Evolutionary conservation across 2,888 invertebrate species (phyloP).

Genomic region (Cephus runcator): DNA sequence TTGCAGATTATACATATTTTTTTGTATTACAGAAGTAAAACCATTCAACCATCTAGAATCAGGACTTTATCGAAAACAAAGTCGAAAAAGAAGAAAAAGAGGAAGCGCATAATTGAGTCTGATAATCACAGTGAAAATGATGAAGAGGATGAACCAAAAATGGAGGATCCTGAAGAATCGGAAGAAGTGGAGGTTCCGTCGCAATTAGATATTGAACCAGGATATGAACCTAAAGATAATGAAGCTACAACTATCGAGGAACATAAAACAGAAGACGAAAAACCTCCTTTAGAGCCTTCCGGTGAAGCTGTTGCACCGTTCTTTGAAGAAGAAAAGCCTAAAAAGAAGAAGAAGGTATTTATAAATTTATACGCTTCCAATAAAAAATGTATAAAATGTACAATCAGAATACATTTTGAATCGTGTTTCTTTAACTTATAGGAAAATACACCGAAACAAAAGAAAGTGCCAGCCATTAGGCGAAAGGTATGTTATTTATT

Average conservation of each 20-base stretch:
- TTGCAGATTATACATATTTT: slow-evolving; percentile 11
- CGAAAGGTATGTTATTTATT: slow-evolving; percentile 31
- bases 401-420: neutral
- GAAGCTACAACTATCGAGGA: neutral
- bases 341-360: slow-evolving; percentile 32
- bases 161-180: slow-evolving; percentile 57
- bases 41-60: slow-evolving; percentile 44
- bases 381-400: neutral
- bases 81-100: slow-evolving; percentile 66
- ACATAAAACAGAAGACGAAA: neutral
- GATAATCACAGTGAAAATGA: slow-evolving; percentile 64
- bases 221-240: neutral
- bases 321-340: slow-evolving; percentile 27
- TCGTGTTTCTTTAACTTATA: slow-evolving; percentile 10
- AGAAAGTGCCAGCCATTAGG: slow-evolving; percentile 33
- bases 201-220: neutral
- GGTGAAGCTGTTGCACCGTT: slow-evolving; percentile 11
- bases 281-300: neutral
- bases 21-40: slow-evolving; percentile 46
- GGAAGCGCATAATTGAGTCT: slow-evolving; percentile 61
- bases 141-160: slow-evolving; percentile 60
- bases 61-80: slow-evolving; percentile 58
- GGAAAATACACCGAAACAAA: slow-evolving; percentile 34
- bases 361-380: neutral
- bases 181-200: neutral